Conservation (phyloP, 2,888 invertebrate species). For the Thecocarcelia acutangulata region DNA sequence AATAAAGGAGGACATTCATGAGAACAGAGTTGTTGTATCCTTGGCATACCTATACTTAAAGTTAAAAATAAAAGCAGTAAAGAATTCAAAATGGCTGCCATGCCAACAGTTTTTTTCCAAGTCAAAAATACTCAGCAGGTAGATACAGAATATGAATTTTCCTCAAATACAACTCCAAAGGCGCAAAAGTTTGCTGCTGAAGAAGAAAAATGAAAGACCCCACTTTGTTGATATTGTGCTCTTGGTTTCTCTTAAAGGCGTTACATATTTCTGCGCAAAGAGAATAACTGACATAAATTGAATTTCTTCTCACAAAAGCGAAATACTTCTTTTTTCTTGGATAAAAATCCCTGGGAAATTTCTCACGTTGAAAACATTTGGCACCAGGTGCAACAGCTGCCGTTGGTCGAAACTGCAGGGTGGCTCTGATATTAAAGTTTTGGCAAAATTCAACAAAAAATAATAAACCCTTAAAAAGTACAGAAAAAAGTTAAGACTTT, state of each 20-base stretch:
- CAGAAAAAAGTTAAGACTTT: background rate
- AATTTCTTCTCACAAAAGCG: constrained; percentile 12
- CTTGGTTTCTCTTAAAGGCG: constrained; percentile 10
- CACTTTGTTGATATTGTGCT: background rate
- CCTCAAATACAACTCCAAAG: background rate
- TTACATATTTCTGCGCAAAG: constrained; percentile 38
- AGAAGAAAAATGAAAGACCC: background rate
- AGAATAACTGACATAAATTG: background rate
- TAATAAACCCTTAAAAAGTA: constrained; percentile 47
- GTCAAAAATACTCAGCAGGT: background rate
- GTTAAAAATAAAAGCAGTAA: background rate
- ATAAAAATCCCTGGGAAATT: constrained; percentile 70
- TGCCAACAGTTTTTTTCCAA: background rate
- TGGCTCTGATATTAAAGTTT: constrained; percentile 43
- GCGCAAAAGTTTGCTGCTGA: background rate
- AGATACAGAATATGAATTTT: constrained; percentile 9
- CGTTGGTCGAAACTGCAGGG: constrained; percentile 72
- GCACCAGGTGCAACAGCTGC: constrained; percentile 77
- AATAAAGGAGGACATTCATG: background rate
- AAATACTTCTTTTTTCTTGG: background rate
- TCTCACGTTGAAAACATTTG: constrained; percentile 58
- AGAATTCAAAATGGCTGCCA: constrained; percentile 56
- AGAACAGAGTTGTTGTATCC: constrained; percentile 8
- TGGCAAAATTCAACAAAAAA: background rate
- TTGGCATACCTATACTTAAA: background rate